A percentile compares a stretch with the other conserved stretches of the same genome.
phyloP scores from a whole-genome alignment of 2,888 invertebrate genomes.

The Metopia argyrocephala region DNA sequence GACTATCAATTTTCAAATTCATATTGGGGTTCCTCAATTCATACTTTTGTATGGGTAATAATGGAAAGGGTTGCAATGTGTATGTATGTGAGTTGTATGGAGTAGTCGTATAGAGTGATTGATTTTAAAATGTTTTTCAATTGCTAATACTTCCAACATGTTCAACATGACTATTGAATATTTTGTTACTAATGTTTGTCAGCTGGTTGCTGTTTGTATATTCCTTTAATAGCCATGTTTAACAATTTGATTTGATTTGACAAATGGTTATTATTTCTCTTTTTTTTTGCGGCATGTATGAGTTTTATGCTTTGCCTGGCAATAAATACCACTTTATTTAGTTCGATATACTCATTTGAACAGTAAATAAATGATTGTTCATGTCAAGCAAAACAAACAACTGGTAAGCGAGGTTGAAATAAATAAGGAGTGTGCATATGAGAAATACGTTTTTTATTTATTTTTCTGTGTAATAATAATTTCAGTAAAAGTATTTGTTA shows the following conservation, averaged over 20 bases:
- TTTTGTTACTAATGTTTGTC: constrained; percentile 14
- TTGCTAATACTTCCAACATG: constrained; percentile 42
- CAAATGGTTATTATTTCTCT: constrained; percentile 51
- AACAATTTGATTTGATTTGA: constrained; percentile 55
- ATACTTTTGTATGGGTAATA: too few relatives aligned
- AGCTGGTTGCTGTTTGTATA: constrained; percentile 39
- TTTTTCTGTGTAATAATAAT: neutral
- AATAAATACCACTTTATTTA: constrained; percentile 23
- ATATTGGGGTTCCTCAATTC: constrained; percentile 49
- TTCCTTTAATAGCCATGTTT: constrained; percentile 60
- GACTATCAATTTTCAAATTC: constrained; percentile 60
- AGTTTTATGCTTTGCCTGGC: neutral
- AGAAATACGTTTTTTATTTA: neutral
- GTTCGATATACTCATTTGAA: neutral
- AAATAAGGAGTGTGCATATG: neutral
- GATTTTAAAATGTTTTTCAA: constrained; percentile 65
- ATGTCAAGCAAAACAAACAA: too few relatives aligned
- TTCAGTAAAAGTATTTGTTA: constrained; percentile 8
- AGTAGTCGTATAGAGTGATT: constrained; percentile 45
- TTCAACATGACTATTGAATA: constrained; percentile 50
- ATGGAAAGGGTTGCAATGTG: neutral
- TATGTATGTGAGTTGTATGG: constrained; percentile 32
- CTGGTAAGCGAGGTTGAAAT: neutral
- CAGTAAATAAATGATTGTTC: constrained; percentile 19
- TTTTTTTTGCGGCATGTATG: constrained; percentile 45